Evolutionary conservation across 2,113 vertebrate genomes (phyloP), one percentile per base, ranked within the genome.

Genomic region (Mastomys natalensis): DNA sequence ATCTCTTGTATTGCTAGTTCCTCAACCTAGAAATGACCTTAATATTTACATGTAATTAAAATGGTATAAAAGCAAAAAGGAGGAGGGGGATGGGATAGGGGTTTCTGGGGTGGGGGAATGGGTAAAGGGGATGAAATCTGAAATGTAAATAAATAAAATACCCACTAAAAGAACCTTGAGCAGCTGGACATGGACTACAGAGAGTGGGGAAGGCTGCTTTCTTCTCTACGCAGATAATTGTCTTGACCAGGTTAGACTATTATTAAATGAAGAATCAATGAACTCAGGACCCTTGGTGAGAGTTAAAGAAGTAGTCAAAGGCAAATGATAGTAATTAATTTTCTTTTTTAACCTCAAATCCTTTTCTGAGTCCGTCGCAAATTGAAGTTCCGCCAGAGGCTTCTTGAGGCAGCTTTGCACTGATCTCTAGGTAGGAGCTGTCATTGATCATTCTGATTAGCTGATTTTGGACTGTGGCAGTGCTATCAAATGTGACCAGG

Each of bases 401-500:
- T 37, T 0, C 0, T 91, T 8, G 82, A 80, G 98, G 98, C 40
- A 98, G 92, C 8, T 31, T 82, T 13, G 2, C 10, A 74, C 60
- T 93, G 73, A 98, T 98, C 0, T 64, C 22, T 81, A 94, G 53
- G 8, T 98, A 96, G 68, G 70, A 22, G 19, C 21, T 3, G 0
- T 95, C 72, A 24, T 31, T 62, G 34, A 26, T 72, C 82, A 98
- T 93, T 97, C 94, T 80, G 97, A 7, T 86, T 80, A 98, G 93
- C 60, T 17, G 0, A 76, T 45, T 95, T 97, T 7, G 13, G 60
- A 82, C 84, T 55, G 0, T 2, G 81, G 98, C 98, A 0, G 0
- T 0, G 72, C 45, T 89, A 0, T 89, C 0, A 97, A 98, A 99
- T 40, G 93, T 98, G 89, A 98, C 98, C 97, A 99, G 97, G 72